Evolutionary conservation across 2,113 vertebrate species (phyloP), one percentile per base, ranked within the genome.

Genomic region (Megalops atlanticus): DNA sequence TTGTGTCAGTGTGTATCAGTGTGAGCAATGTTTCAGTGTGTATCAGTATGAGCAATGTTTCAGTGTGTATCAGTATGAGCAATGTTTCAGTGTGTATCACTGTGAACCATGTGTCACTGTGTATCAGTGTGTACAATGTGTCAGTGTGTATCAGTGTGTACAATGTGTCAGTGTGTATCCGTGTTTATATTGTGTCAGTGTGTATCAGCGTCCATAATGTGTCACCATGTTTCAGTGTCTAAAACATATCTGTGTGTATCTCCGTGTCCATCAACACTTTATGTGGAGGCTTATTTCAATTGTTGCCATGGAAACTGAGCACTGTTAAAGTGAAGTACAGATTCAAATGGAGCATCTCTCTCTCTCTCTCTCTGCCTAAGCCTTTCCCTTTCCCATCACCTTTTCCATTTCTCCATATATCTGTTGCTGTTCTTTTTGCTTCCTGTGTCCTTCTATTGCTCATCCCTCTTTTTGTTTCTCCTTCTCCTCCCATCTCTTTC

Each of bases 271-370:
- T 91, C 92, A 88, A 74, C 69, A 78, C 85, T 85, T 84, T 86
- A 35, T 78, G 81, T 84, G 85, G 88, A 87, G 89, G 86, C 91
- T 89, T 92, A 93, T 91, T 93, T 91, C 86, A 93, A 92, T 91
- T 86, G 93, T 94, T 93, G 88, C 92, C 89, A 95, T 94, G 93
- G 93, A 90, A 92, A 94, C 93, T 45, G 83, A 89, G 89, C 88
- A 68, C 86, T 83, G 89, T 88, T 92, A 84, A 83, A 89, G 84
- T 82, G 89, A 85, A 85, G 88, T 80, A 74, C 84, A 84, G 76
- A 89, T 86, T 79, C 64, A 52, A 87, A 84, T 77, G 79, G 84
- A 79, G 80, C 82, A 84, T 86, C 82, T 81, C 78, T 76, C 79
- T n/a, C n/a, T n/a, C 75, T 82, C 36, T 72, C 2, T 39, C 40